Conservation (phyloP, 2,797 vertebrate species). For the Sebastes taczanowskii region DNA sequence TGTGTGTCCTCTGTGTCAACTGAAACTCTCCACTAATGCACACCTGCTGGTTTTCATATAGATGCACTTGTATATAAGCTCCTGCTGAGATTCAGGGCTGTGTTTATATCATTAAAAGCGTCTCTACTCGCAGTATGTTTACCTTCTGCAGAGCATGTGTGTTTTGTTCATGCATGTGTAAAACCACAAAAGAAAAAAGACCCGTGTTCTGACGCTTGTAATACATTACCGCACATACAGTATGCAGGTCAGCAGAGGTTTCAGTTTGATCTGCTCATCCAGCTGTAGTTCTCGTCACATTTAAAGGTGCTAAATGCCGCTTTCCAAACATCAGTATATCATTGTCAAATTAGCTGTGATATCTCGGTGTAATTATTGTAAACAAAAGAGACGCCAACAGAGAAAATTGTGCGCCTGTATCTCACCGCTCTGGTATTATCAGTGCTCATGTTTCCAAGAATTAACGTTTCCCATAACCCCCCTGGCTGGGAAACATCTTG, state of each 20-base stretch:
- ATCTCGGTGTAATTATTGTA: constrained; percentile 19
- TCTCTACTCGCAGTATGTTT: accelerated
- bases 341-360: constrained; percentile 29
- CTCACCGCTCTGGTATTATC: not conserved
- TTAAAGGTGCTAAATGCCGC: not conserved
- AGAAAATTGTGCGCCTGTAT: constrained; percentile 12
- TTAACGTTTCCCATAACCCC: constrained; percentile 1
- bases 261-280: not conserved
- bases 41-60: constrained; percentile 24
- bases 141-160: not conserved
- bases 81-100: not conserved
- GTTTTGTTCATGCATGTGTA: not conserved
- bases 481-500: not conserved
- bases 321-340: constrained; percentile 11
- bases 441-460: not conserved
- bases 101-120: not conserved
- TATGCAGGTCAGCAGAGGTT: not conserved
- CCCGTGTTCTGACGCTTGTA: not conserved
- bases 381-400: constrained; percentile 24
- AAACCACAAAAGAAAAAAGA: not conserved
- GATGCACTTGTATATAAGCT: not conserved
- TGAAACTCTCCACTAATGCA: not conserved
- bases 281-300: not conserved
- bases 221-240: not conserved
- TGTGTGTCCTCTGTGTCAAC: not conserved